Conservation (phyloP, 2,797 vertebrate genomes). For the Serranus cabrilla region DNA sequence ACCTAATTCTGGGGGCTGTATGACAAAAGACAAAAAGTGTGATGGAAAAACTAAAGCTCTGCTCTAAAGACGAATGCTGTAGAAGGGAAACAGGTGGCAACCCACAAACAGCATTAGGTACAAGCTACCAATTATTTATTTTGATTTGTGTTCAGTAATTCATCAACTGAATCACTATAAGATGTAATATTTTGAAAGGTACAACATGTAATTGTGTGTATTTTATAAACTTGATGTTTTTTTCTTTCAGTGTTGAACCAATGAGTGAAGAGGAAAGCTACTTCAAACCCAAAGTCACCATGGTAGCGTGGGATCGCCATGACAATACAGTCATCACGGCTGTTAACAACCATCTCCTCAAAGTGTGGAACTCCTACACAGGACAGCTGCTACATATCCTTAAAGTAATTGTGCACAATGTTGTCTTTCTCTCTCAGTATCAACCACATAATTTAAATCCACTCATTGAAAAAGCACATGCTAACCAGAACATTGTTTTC, state of each 20-base stretch:
- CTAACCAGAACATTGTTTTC: conserved; percentile 43
- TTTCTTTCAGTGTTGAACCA: conserved; percentile 75
- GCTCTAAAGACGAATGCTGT: no score
- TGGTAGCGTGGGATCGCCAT: conserved; percentile 98
- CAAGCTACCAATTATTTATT: background rate
- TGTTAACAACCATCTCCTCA: conserved; percentile 96
- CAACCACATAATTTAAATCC: no score
- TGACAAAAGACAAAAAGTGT: no score
- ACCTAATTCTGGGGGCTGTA: no score
- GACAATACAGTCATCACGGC: conserved; percentile 95
- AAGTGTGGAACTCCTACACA: conserved; percentile 97
- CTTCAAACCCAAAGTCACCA: conserved; percentile 98
- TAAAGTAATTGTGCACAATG: conserved; percentile 83
- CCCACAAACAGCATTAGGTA: background rate
- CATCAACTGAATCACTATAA: background rate
- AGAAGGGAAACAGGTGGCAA: no score
- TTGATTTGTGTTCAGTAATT: background rate
- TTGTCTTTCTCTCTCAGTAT: background rate
- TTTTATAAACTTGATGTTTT: background rate
- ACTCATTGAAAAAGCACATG: background rate
- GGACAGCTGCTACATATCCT: conserved; percentile 96
- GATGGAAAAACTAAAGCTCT: no score
- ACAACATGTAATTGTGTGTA: background rate
- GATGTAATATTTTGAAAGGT: conserved; percentile 5
- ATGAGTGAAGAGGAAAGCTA: conserved; percentile 91